phyloP scores from a whole-genome alignment of 37 sponge, comb jelly and placozoan species.

The Tethya wilhelma region DNA sequence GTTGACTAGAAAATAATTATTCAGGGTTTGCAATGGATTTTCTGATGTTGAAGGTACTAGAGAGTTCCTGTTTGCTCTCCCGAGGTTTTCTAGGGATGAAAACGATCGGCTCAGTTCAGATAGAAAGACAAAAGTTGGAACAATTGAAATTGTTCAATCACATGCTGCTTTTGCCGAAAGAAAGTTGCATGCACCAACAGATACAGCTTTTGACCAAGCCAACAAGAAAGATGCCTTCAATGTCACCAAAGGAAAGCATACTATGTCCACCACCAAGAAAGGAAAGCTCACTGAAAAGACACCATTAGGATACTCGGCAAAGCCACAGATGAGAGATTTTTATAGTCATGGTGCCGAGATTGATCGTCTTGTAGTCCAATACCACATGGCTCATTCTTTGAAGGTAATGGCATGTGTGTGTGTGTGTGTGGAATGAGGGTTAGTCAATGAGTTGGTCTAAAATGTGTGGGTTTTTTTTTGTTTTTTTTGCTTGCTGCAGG shows the following conservation, averaged over 20 bases:
- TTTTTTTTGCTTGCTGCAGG: background rate
- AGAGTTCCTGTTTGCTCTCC: slow-evolving; percentile 25
- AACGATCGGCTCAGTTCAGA: background rate
- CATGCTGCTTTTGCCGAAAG: background rate
- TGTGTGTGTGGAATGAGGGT: background rate
- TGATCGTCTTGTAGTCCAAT: background rate
- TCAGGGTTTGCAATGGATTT: slow-evolving; percentile 14
- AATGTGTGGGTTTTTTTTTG: too few relatives aligned
- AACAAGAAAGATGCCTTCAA: slow-evolving; percentile 13
- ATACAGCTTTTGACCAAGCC: background rate
- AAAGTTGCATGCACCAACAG: background rate
- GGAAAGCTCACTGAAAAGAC: background rate
- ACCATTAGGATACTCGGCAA: too few relatives aligned
- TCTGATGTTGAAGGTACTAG: background rate
- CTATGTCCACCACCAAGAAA: slow-evolving; percentile 20
- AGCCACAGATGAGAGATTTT: background rate
- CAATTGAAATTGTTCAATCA: slow-evolving; percentile 7
- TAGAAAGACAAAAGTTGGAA: slow-evolving; percentile 5
- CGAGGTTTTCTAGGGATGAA: slow-evolving; percentile 26
- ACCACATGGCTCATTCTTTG: slow-evolving; percentile 24
- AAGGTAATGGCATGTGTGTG: slow-evolving; percentile 5
- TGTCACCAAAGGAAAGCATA: background rate
- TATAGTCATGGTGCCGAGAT: background rate
- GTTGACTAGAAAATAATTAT: background rate
- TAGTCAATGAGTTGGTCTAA: too few relatives aligned